These are phyloP conservation scores for Magallana ariakensis DNA, from an alignment of 1,140 invertebrate genomes.

Conservation along the genomic window DNA sequence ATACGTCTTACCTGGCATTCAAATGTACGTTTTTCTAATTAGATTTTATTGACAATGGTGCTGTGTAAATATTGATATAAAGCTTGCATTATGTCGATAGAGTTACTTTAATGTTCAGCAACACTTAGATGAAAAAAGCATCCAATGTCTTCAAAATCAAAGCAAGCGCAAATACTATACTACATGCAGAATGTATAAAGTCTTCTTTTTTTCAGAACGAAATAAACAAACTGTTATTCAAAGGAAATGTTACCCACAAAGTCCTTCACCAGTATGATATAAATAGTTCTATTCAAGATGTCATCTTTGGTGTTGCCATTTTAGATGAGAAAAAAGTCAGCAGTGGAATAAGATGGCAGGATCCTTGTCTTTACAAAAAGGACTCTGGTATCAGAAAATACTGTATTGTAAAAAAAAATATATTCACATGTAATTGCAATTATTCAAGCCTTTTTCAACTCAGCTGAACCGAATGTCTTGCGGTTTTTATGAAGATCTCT, in stretches of 20 bases:
- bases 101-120: too few relatives aligned
- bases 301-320: neutral
- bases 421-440: neutral
- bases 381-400: neutral
- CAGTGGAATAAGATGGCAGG: constrained; percentile 3
- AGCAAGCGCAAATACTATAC: too few relatives aligned
- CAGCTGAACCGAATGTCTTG: neutral
- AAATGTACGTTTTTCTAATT: too few relatives aligned
- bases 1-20: too few relatives aligned
- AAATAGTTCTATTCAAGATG: neutral
- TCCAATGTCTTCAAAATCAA: too few relatives aligned
- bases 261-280: neutral
- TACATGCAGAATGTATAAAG: too few relatives aligned
- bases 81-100: too few relatives aligned
- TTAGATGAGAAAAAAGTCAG: neutral
- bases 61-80: too few relatives aligned
- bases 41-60: too few relatives aligned
- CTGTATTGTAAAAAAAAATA: neutral
- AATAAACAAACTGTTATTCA: neutral
- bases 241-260: neutral
- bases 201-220: neutral
- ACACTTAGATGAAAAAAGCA: too few relatives aligned
- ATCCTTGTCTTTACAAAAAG: neutral
- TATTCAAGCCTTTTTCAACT: too few relatives aligned
- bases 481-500: neutral